Percentiles rank a stretch among this genome's conserved stretches.
Evolutionary conservation across 2,113 vertebrate genomes (phyloP).

Genomic region (Pycnonotus jocosus): DNA sequence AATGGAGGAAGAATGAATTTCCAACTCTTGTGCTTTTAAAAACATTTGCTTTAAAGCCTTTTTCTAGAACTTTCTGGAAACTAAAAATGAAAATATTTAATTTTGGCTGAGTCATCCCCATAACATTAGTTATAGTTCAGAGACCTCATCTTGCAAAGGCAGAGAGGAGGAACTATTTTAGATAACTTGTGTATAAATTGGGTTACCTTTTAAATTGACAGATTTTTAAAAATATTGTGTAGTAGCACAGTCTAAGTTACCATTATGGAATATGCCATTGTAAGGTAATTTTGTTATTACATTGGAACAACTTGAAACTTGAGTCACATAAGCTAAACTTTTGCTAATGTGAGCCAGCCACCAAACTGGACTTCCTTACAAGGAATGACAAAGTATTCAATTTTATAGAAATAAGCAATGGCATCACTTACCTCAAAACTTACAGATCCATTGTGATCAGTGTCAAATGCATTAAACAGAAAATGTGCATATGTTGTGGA

Average conservation of each 20-base stretch:
- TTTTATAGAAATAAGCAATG: neutral
- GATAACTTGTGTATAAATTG: neutral
- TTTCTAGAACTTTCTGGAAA: neutral
- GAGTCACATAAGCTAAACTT: neutral
- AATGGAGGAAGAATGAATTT: neutral
- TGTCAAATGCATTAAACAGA: conserved; percentile 98
- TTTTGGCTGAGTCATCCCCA: neutral
- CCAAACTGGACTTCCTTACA: neutral
- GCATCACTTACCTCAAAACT: conserved; percentile 91
- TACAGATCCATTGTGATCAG: conserved; percentile 95
- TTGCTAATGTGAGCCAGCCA: neutral
- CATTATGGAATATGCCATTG: neutral
- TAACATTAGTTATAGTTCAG: neutral
- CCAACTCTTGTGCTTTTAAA: neutral
- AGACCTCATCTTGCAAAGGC: neutral
- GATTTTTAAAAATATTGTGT: neutral
- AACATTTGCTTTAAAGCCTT: neutral
- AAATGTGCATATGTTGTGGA: conserved; percentile 96
- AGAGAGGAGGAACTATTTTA: neutral
- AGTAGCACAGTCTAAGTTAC: neutral
- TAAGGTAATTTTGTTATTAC: neutral
- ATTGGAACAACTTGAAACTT: neutral
- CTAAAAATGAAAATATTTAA: neutral
- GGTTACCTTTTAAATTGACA: neutral
- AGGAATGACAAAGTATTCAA: neutral